phyloP scores from a whole-genome alignment of 92 coral and sea anemone species.

The Umimayanthus kanabou region DNA sequence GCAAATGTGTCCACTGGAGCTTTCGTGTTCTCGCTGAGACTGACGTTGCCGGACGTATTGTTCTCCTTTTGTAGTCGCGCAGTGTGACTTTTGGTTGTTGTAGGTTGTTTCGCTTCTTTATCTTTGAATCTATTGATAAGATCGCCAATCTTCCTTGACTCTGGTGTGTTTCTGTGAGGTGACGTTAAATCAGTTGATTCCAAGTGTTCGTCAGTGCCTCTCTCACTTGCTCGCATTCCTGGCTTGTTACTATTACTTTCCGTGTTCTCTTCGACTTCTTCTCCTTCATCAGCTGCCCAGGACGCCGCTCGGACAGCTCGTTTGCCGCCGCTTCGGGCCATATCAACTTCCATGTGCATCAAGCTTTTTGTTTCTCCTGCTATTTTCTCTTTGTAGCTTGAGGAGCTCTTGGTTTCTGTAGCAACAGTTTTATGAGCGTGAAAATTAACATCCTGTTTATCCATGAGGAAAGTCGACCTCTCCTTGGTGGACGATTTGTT shows the following conservation, averaged over 20 bases:
- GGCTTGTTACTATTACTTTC: not conserved
- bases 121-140: slow-evolving; percentile 16
- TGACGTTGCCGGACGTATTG: not conserved
- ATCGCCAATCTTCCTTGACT: not conserved
- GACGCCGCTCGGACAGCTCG: slow-evolving; percentile 19
- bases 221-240: not conserved
- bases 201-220: not conserved
- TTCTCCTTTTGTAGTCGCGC: not conserved
- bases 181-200: not conserved
- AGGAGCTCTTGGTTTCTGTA: not conserved
- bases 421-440: not conserved
- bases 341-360: slow-evolving; percentile 23
- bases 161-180: not conserved
- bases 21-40: not conserved
- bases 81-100: not conserved
- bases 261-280: not conserved
- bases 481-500: not conserved
- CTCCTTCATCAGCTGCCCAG: slow-evolving; percentile 24
- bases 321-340: not conserved
- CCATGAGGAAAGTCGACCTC: not conserved
- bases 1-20: not conserved
- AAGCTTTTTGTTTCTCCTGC: slow-evolving; percentile 12
- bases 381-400: not conserved
- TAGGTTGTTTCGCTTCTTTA: not conserved
- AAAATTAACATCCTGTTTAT: not conserved